Conservation (phyloP, 2,888 invertebrate genomes). For the Hybos culiciformis region DNA sequence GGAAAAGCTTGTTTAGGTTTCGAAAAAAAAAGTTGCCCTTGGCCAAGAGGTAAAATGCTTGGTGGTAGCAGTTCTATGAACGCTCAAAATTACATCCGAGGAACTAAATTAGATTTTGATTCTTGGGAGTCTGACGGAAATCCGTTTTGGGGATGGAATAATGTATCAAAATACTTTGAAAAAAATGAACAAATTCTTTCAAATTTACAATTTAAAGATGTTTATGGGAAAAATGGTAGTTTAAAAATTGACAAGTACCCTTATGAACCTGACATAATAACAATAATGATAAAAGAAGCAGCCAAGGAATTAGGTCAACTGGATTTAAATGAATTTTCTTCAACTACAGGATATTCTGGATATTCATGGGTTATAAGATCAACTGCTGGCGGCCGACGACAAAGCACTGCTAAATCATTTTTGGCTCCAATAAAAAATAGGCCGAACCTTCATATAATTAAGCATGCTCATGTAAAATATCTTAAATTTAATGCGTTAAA, state of each 20-base stretch:
- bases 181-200: slow-evolving; percentile 38
- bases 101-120: slow-evolving; percentile 50
- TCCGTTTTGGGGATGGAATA: slow-evolving; percentile 41
- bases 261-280: slow-evolving; percentile 19
- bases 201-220: slow-evolving; percentile 18
- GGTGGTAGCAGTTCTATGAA: slow-evolving; percentile 55
- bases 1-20: slow-evolving; percentile 19
- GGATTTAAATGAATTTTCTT: slow-evolving; percentile 25
- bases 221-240: slow-evolving; percentile 36
- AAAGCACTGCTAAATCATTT: slow-evolving; percentile 44
- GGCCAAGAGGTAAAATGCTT: slow-evolving; percentile 47
- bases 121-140: slow-evolving; percentile 46
- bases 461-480: slow-evolving; percentile 39
- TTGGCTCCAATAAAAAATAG: slow-evolving; percentile 37
- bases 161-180: slow-evolving; percentile 36
- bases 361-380: slow-evolving; percentile 45
- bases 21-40: slow-evolving; percentile 32
- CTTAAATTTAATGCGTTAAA: slow-evolving; percentile 35
- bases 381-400: slow-evolving; percentile 39
- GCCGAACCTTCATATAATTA: slow-evolving; percentile 34
- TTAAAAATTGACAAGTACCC: slow-evolving; percentile 31
- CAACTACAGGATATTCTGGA: slow-evolving; percentile 28
- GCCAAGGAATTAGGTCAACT: slow-evolving; percentile 41
- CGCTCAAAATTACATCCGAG: slow-evolving; percentile 50
- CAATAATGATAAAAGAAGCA: slow-evolving; percentile 49